Evolutionary conservation across 2,113 vertebrate genomes (phyloP), one percentile per base, ranked within the genome.

Genomic region (Platysteira castanea): DNA sequence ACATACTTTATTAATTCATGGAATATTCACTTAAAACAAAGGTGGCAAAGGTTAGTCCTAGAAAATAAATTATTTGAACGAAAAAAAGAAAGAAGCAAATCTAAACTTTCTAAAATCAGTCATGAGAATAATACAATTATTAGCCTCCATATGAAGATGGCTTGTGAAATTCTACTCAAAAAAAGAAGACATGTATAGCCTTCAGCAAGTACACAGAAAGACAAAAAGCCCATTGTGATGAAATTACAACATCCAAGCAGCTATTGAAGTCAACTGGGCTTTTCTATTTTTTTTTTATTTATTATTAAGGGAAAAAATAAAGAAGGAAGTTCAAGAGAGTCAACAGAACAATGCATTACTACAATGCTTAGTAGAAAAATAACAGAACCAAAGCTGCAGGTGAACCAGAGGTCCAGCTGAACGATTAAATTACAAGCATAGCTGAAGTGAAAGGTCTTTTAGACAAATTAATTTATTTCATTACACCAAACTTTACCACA

Each of bases 311-410:
- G 37, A 23, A 52, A 41, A 78, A 80, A 84, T 63, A 60, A 63
- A 64, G 56, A 50, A 69, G 86, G 95, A 95, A 96, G 93, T 95
- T 92, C 94, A 93, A 75, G 73, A 87, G 67, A 93, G 89, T 86
- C 75, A 97, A 74, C 37, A 84, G 89, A 95, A 96, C 92, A 95
- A 90, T 78, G 52, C 65, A 68, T 60, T 79, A 68, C 78, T 82
- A 85, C 82, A 95, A 87, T 76, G 50, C 23, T 46, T 70, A 73
- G 39, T 3, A 59, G 69, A 85, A 33, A 93, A 95, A 89, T 57
- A 90, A 63, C 47, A 91, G 64, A 87, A 76, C 56, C 41, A 80
- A 92, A 93, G 63, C 63, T 85, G 71, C 78, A 96, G 90, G 88
- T 93, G 89, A 96, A 79, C 20, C 74, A 90, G 52, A 93, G 30